A percentile compares a stretch with the other conserved stretches of the same genome.
phyloP scores from a whole-genome alignment of 92 coral and sea anemone species.

The Umimayanthus kanabou region DNA sequence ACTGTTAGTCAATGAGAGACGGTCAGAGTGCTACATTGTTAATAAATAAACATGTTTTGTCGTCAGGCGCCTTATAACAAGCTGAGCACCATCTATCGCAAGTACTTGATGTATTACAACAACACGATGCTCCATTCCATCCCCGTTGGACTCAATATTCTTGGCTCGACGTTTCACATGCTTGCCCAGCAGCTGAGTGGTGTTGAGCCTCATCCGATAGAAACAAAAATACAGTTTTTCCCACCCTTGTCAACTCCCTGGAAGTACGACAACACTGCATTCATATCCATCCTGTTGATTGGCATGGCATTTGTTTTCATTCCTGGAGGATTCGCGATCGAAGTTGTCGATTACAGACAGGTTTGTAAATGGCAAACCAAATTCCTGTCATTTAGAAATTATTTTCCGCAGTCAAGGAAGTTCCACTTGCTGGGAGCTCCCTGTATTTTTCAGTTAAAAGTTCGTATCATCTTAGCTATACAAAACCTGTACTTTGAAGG shows the following conservation, averaged over 20 bases:
- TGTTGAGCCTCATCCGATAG: slow-evolving; percentile 62
- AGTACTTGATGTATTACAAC: slow-evolving; percentile 68
- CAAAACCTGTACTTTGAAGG: too few relatives aligned
- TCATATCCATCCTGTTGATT: slow-evolving; percentile 66
- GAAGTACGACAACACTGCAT: slow-evolving; percentile 70
- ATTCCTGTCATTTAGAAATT: background rate
- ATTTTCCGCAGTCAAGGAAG: too few relatives aligned
- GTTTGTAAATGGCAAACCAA: slow-evolving; percentile 37
- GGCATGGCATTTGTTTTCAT: slow-evolving; percentile 71
- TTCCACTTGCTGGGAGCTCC: too few relatives aligned
- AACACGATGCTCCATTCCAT: slow-evolving; percentile 80
- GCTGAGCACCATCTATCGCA: slow-evolving; percentile 18
- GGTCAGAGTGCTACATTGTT: too few relatives aligned
- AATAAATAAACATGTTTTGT: background rate
- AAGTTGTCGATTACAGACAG: slow-evolving; percentile 75
- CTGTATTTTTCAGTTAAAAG: too few relatives aligned
- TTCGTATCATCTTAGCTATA: too few relatives aligned
- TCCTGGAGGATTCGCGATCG: slow-evolving; percentile 87
- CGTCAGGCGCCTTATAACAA: slow-evolving; percentile 16
- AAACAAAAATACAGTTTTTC: slow-evolving; percentile 66
- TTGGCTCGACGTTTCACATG: slow-evolving; percentile 82
- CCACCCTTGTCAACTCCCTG: slow-evolving; percentile 66
- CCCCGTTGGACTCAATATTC: slow-evolving; percentile 80
- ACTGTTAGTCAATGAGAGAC: too few relatives aligned
- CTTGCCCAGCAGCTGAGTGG: slow-evolving; percentile 61